Percentiles rank a stretch among this genome's conserved stretches.
phyloP scores from a whole-genome alignment of 2,888 invertebrate species.

The Xanthorhoe designata region DNA sequence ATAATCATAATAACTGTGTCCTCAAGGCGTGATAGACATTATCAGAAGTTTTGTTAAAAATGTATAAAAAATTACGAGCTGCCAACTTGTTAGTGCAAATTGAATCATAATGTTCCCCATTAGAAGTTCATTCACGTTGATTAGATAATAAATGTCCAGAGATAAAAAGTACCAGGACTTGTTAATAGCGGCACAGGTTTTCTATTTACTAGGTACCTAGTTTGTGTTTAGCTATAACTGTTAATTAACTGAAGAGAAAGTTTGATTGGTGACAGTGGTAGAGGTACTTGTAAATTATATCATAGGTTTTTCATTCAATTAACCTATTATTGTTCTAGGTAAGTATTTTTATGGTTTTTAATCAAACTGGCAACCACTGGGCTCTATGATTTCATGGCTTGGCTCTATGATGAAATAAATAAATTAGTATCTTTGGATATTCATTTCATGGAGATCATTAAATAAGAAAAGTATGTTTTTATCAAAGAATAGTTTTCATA shows the following conservation, averaged over 20 bases:
- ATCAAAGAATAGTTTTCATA: too few species aligned
- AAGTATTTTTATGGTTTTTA: too few species aligned
- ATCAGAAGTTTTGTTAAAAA: neutral
- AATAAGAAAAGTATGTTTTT: too few species aligned
- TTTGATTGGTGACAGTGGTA: neutral
- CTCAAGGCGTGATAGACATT: too few species aligned
- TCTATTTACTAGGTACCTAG: conserved; percentile 11
- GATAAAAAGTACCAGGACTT: conserved; percentile 29
- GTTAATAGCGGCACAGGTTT: conserved; percentile 5
- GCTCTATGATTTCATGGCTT: too few species aligned
- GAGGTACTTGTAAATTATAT: too few species aligned
- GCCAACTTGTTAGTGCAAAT: conserved; percentile 30
- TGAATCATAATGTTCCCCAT: conserved; percentile 35
- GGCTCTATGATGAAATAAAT: too few species aligned
- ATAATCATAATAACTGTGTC: neutral
- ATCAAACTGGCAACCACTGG: too few species aligned
- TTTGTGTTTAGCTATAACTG: neutral
- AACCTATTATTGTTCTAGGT: too few species aligned
- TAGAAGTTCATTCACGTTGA: conserved; percentile 32
- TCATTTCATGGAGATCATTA: too few species aligned
- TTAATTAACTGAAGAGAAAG: neutral
- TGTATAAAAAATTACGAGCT: neutral
- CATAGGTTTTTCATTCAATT: too few species aligned
- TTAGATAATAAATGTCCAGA: conserved; percentile 26
- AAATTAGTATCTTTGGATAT: too few species aligned